Evolutionary conservation across 1,140 invertebrate species (phyloP), one percentile per base, ranked within the genome.

Genomic region (Caerostris darwini): DNA sequence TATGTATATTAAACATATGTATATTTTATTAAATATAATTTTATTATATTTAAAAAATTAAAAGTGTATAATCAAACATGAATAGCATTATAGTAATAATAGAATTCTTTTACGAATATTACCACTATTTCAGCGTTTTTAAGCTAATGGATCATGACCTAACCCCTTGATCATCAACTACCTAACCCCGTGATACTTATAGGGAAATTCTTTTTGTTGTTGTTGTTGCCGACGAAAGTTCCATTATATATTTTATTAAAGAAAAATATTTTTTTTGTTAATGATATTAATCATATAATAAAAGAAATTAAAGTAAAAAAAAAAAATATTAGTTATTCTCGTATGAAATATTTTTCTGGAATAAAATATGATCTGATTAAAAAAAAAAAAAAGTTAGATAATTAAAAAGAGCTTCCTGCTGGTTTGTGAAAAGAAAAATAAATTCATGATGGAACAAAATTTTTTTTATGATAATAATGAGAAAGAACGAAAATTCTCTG

Each of bases 211-310:
- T 50, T 77, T 77, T 53, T 77, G n/a, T n/a, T n/a, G 69, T 53
- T 69, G n/a, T 7, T 77, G 34, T 12, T 50, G n/a, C n/a, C n/a
- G 19, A 10, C 50, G 69, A 50, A 77, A 77, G 3, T 50, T 53
- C 50, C 8, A 10, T 50, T 50, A 34, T 50, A 10, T 67, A 67
- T 64, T 64, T 64, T 34, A 12, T 50, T 50, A 7, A 14, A n/a
- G n/a, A n/a, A n/a, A n/a, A 8, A 2, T 3, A 7, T 17, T 83
- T 77, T 14, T 50, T 77, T 50, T 56, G n/a, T 17, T 83, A n/a
- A 58, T 56, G 54, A 19, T 57, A n/a, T 83, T 83, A 83, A 83
- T 83, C 82, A 83, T 83, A 83, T 83, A 10, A 77, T 12, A 34
- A 8, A 10, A 77, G 69, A 50, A 50, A 77, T 64, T n/a, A 64